These are phyloP conservation scores for Smittia aterrima DNA, from an alignment of 2,888 invertebrate species.

Conservation along the genomic window DNA sequence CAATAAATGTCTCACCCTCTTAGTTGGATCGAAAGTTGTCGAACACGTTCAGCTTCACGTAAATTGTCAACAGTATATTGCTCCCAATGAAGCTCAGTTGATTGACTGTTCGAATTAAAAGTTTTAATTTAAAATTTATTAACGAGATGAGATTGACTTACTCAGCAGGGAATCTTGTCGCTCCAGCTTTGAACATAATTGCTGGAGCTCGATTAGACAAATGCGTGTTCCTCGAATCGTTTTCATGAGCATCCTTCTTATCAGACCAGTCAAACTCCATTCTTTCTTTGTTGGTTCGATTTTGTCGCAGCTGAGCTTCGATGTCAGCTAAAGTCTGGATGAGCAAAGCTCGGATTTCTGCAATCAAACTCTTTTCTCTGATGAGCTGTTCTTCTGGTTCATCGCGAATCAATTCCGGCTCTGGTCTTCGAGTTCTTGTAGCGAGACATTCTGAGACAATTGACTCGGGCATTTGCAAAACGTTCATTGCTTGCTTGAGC, in stretches of 20 bases:
- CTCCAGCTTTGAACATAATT: slow-evolving; percentile 76
- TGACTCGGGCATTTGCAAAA: slow-evolving; percentile 68
- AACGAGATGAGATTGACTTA: slow-evolving; percentile 52
- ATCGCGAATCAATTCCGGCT: slow-evolving; percentile 73
- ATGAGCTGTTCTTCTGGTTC: slow-evolving; percentile 73
- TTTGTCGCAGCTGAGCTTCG: slow-evolving; percentile 67
- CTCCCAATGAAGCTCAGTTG: slow-evolving; percentile 82
- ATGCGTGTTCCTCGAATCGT: slow-evolving; percentile 68
- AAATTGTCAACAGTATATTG: slow-evolving; percentile 77
- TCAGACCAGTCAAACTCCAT: slow-evolving; percentile 92
- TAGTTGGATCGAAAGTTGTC: slow-evolving; percentile 62
- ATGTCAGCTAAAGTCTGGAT: slow-evolving; percentile 64
- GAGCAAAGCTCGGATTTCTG: slow-evolving; percentile 64
- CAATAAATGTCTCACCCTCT: too few relatives aligned
- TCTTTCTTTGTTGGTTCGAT: slow-evolving; percentile 76
- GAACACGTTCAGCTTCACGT: slow-evolving; percentile 69
- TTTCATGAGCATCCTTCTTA: slow-evolving; percentile 75
- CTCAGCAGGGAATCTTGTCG: slow-evolving; percentile 74
- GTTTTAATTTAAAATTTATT: slow-evolving; percentile 10
- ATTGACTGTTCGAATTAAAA: slow-evolving; percentile 60
- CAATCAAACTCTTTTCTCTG: slow-evolving; percentile 69
- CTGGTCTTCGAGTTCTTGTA: slow-evolving; percentile 65
- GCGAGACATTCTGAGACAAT: slow-evolving; percentile 60
- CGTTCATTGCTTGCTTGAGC: slow-evolving; percentile 65
- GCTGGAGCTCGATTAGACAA: slow-evolving; percentile 68